Percentiles rank a stretch among this genome's conserved stretches.
These are phyloP conservation scores for Toxotes chatareus DNA, from an alignment of 2,113 vertebrate genomes.

Conservation along the genomic window DNA sequence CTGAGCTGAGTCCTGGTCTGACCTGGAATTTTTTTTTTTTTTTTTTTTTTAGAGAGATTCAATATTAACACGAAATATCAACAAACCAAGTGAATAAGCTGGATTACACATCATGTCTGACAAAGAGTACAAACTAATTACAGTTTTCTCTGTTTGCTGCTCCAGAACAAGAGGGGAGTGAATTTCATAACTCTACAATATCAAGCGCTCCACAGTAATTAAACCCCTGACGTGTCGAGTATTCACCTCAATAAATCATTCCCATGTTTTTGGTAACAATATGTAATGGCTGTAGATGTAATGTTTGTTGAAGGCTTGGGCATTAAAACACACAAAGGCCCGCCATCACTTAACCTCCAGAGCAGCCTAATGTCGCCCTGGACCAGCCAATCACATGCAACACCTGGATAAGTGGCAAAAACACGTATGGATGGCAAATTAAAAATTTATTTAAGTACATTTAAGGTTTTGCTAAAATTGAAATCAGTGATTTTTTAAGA, in stretches of 20 bases:
- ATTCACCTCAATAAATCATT: conserved; percentile 36
- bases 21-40: not conserved
- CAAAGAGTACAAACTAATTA: conserved; percentile 38
- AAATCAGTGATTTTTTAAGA: not conserved
- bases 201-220: conserved; percentile 38
- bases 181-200: conserved; percentile 10
- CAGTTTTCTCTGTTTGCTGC: not conserved
- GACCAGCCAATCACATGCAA: not conserved
- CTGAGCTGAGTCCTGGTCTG: not conserved
- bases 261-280: not conserved
- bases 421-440: too few species aligned
- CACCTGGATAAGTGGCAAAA: not conserved
- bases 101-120: conserved; percentile 4
- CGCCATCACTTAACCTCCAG: not conserved
- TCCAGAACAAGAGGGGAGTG: not conserved
- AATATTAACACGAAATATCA: not conserved
- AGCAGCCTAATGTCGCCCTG: not conserved
- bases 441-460: not conserved
- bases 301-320: not conserved
- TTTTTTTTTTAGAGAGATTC: not conserved
- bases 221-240: conserved; percentile 22
- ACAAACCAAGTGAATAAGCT: not conserved
- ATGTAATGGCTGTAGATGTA: conserved; percentile 13
- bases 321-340: not conserved
- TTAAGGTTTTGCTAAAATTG: not conserved